A percentile compares a stretch with the other conserved stretches of the same genome.
Evolutionary conservation across 1,140 invertebrate genomes (phyloP).

Genomic region (Pantala flavescens): DNA sequence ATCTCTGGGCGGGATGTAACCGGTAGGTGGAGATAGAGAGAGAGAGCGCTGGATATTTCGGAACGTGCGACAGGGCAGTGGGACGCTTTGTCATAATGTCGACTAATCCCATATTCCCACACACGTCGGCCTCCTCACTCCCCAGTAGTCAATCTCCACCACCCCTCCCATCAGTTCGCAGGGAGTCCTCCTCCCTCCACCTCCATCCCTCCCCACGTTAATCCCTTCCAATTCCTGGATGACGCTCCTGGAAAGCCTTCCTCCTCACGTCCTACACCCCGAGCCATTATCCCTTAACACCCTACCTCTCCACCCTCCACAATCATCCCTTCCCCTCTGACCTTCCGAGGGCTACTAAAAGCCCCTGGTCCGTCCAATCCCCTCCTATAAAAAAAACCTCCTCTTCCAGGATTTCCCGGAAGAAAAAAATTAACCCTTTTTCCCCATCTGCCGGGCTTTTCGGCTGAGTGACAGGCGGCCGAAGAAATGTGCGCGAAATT

Average conservation of each 20-base stretch:
- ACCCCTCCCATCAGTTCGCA: not conserved
- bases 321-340: too few relatives aligned
- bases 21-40: not conserved
- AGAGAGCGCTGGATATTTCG: constrained; percentile 1
- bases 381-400: too few relatives aligned
- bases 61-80: not conserved
- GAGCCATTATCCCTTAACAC: not conserved
- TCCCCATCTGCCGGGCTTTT: too few relatives aligned
- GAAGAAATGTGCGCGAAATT: too few relatives aligned
- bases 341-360: too few relatives aligned
- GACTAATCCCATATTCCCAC: not conserved
- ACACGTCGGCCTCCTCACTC: not conserved
- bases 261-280: not conserved
- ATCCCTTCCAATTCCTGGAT: not conserved
- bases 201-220: not conserved
- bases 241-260: not conserved
- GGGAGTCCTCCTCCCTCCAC: not conserved
- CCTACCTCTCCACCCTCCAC: not conserved
- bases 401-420: too few relatives aligned
- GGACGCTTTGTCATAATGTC: constrained; percentile 8
- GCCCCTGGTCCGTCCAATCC: too few relatives aligned
- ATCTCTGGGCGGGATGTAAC: not conserved
- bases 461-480: too few relatives aligned
- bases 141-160: not conserved
- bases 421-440: too few relatives aligned